Conservation (phyloP, 2,888 invertebrate genomes). For the Elysia crispata region DNA sequence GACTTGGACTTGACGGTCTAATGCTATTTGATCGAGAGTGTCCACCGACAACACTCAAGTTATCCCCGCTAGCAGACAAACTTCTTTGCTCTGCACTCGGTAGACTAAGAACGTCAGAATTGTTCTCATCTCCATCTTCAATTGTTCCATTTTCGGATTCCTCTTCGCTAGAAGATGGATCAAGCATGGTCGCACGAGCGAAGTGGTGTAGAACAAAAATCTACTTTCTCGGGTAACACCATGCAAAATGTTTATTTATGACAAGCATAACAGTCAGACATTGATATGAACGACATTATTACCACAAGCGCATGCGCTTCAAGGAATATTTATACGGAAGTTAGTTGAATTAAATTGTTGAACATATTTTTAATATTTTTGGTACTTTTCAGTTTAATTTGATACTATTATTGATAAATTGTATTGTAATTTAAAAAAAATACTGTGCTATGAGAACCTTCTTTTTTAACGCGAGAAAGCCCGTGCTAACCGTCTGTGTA, state of each 20-base stretch:
- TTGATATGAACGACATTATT: constrained; percentile 33
- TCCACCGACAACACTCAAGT: constrained; percentile 71
- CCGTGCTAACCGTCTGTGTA: constrained; percentile 49
- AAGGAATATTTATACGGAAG: constrained; percentile 22
- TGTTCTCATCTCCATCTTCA: constrained; percentile 80
- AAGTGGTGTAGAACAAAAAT: background rate
- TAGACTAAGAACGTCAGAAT: constrained; percentile 74
- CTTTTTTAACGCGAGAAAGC: constrained; percentile 35
- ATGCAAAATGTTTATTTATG: constrained; percentile 34
- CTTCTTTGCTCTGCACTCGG: constrained; percentile 76
- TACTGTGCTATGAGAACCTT: background rate
- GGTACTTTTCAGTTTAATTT: background rate
- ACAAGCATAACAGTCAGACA: constrained; percentile 10
- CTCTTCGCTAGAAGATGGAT: constrained; percentile 96
- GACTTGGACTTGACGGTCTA: constrained; percentile 92
- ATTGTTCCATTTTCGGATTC: constrained; percentile 90
- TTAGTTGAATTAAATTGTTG: background rate
- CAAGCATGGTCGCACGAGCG: constrained; percentile 84
- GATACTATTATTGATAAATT: background rate
- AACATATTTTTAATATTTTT: background rate
- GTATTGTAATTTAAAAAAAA: constrained; percentile 3
- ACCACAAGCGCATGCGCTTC: constrained; percentile 41
- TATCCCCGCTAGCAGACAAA: constrained; percentile 76
- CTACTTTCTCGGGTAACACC: background rate
- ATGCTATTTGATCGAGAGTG: constrained; percentile 81